Evolutionary conservation across 2,888 invertebrate genomes (phyloP).

Genomic region (Masnerella sp.): DNA sequence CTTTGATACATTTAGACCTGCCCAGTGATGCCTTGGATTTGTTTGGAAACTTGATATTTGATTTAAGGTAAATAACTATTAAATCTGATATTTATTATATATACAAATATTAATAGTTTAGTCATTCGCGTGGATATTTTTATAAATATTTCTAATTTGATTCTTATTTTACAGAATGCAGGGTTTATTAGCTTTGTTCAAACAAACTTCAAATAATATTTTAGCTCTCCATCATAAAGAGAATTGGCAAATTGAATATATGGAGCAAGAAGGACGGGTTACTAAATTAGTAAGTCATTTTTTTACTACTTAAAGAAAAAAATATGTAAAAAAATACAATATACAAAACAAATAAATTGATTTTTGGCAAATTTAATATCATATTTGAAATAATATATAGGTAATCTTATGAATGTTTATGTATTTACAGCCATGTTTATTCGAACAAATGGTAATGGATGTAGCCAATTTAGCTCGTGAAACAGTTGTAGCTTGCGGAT

Average conservation of each 20-base stretch:
- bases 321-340: no score
- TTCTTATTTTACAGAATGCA: slow-evolving; percentile 79
- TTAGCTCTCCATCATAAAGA: slow-evolving; percentile 85
- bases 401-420: no score
- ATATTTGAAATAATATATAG: neutral
- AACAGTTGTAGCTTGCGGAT: slow-evolving; percentile 85
- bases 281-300: slow-evolving; percentile 84
- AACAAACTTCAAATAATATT: slow-evolving; percentile 89
- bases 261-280: slow-evolving; percentile 90
- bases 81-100: no score
- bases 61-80: slow-evolving; percentile 81
- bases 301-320: slow-evolving; percentile 27
- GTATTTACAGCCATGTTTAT: slow-evolving; percentile 82
- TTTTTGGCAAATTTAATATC: slow-evolving; percentile 6
- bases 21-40: slow-evolving; percentile 92
- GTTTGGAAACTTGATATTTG: slow-evolving; percentile 90
- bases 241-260: slow-evolving; percentile 91
- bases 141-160: neutral
- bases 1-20: slow-evolving; percentile 89
- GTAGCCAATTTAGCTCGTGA: slow-evolving; percentile 85
- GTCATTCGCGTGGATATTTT: no score
- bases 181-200: slow-evolving; percentile 90
- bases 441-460: slow-evolving; percentile 86
- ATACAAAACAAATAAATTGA: slow-evolving; percentile 2
- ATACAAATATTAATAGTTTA: no score